Evolutionary conservation across 92 coral and sea anemone species (phyloP).

Genomic region (Ricordea florida): DNA sequence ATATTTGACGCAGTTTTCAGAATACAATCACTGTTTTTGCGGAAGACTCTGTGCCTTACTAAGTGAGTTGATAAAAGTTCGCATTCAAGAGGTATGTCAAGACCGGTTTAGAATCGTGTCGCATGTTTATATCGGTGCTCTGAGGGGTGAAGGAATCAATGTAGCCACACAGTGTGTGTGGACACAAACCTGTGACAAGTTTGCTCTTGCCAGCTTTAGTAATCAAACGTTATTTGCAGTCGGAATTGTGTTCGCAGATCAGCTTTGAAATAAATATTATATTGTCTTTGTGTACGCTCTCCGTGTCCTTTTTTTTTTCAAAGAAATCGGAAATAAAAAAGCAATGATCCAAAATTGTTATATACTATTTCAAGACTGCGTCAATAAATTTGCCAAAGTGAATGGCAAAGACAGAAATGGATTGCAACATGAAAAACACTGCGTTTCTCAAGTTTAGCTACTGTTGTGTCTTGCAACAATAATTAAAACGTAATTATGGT

Average conservation of each 20-base stretch:
- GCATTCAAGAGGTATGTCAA: slow-evolving; percentile 56
- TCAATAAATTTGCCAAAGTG: too few relatives aligned
- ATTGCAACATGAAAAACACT: too few relatives aligned
- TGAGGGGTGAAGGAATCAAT: slow-evolving; percentile 63
- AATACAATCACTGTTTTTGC: slow-evolving; percentile 61
- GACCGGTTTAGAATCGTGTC: slow-evolving; percentile 60
- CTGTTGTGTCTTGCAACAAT: too few relatives aligned
- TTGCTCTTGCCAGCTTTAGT: slow-evolving; percentile 74
- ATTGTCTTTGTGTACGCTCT: too few relatives aligned
- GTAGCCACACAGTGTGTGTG: slow-evolving; percentile 78
- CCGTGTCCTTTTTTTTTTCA: too few relatives aligned
- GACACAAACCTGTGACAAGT: slow-evolving; percentile 73
- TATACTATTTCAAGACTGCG: too few relatives aligned
- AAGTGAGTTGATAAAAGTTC: slow-evolving; percentile 68
- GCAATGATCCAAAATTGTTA: too few relatives aligned
- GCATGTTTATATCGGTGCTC: slow-evolving; percentile 72
- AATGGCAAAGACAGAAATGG: too few relatives aligned
- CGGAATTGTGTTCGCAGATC: slow-evolving; percentile 73
- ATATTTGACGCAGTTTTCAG: slow-evolving; percentile 59
- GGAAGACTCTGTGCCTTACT: slow-evolving; percentile 60
- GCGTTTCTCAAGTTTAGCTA: too few relatives aligned
- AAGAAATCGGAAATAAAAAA: too few relatives aligned
- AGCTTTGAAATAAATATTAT: too few relatives aligned
- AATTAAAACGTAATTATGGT: too few relatives aligned
- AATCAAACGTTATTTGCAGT: slow-evolving; percentile 69